Evolutionary conservation across 2,888 invertebrate species (phyloP), one percentile per base, ranked within the genome.

Genomic region (Cheilosia urbana): DNA sequence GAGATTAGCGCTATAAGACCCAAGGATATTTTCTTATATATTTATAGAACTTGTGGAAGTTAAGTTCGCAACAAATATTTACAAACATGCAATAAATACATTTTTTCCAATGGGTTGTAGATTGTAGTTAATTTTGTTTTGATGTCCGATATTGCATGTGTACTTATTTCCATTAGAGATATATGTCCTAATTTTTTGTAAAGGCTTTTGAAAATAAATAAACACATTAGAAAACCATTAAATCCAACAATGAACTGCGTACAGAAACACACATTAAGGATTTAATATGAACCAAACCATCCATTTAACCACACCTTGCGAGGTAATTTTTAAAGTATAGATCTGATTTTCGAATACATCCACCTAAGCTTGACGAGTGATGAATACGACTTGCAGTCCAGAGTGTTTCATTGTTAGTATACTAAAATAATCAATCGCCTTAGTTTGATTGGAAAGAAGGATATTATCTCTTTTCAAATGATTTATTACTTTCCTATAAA

Each of bases 391-490:
- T 27, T 55, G 40, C 55, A 49, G 63, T 75, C 75, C 13, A 45
- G 21, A 45, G 65, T 34, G 65, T 42, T 66, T 34, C 45, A 42
- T 45, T 79, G 58, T 53, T 7, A 37, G 47, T 24, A 15, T 51
- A 53, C 55, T n/a, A 34, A 58, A 51, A 76, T 77, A 68, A 55
- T 68, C 80, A 47, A 68, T 75, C 55, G 40, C 34, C 17, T 47
- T 19, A 9, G 15, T 42, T 40, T 21, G 47, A 40, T n/a, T 21
- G n/a, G 24, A 37, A n/a, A 30, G 47, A 34, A 55, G 37, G 60
- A 71, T 57, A 68, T 60, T 60, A 60, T 51, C n/a, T 60, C 62
- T 24, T 63, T 62, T 47, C 55, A 62, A 69, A 21, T 34, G 42
- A 53, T 55, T 77, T 76, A 37, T 37, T 76, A 13, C 11, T 13